Evolutionary conservation across 2,113 vertebrate species (phyloP).

Genomic region (Hystrix cristata): DNA sequence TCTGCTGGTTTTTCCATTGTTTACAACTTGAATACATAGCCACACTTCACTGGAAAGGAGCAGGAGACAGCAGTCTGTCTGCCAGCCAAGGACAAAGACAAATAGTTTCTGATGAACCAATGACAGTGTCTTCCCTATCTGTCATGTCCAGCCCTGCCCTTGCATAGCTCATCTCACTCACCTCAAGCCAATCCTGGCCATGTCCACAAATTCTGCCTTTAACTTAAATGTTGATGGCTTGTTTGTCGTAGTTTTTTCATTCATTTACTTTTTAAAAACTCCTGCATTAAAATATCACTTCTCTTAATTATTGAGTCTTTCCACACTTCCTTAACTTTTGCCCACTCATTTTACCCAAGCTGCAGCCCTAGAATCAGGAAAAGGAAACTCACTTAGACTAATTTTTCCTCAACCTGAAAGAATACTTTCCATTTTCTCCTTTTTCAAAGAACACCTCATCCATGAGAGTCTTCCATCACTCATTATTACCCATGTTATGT

Average conservation of each 20-base stretch:
- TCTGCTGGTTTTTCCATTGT: not conserved
- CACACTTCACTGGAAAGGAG: not conserved
- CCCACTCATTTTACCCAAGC: not conserved
- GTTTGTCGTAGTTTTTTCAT: not conserved
- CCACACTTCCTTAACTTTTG: not conserved
- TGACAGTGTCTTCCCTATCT: not conserved
- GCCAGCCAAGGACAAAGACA: not conserved
- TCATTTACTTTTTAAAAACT: not conserved
- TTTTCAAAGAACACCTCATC: not conserved
- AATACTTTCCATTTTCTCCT: not conserved
- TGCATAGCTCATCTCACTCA: not conserved
- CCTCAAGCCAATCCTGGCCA: not conserved
- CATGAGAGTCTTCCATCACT: not conserved
- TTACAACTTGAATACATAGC: not conserved
- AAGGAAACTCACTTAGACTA: not conserved
- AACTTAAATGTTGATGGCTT: slow-evolving; percentile 8
- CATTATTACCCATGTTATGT: not conserved
- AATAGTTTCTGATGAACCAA: not conserved
- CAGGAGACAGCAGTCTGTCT: not conserved
- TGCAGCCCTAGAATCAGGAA: not conserved
- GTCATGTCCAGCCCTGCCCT: not conserved
- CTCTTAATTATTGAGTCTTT: not conserved
- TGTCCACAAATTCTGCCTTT: not conserved
- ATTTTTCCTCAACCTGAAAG: not conserved
- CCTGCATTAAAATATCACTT: not conserved